Evolutionary conservation across 2,888 invertebrate species (phyloP), one percentile per base, ranked within the genome.

Genomic region (Norana najaformis): DNA sequence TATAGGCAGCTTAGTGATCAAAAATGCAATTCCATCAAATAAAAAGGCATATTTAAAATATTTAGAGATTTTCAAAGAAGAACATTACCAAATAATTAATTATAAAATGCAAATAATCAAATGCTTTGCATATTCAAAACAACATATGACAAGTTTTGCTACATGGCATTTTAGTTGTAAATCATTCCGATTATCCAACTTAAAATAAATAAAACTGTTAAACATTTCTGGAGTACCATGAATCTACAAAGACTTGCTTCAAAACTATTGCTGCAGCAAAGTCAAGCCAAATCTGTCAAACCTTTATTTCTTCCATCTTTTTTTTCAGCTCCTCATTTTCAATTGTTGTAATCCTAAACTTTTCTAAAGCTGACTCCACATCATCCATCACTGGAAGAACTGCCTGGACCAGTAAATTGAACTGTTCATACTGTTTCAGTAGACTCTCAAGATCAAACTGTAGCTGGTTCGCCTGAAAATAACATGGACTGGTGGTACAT

Each of bases 301-400:
- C 85, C 85, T 85, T 85, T 36, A 85, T 35, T 23, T 30, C 85
- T 36, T 85, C 85, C 35, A 85, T 13, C 8, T 35, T 85, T 20
- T 37, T 85, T 23, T 85, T 37, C 35, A 85, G 6, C 34, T 35
- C 85, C 35, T 85, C 37, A 8, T 23, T 35, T 23, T 85, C 85
- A 35, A 85, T 18, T 35, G 85, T 34, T 85, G 20, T 36, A 23
- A 35, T 35, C 16, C 37, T 37, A 36, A 37, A 23, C 34, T 85
- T 89, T n/a, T 39, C 37, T 39, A 38, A n/a, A n/a, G n/a, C 8
- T 14, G 38, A 38, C 30, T 89, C 89, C 34, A 53, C 89, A 53
- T 53, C 69, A 30, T 89, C 89, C 37, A 89, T 47, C n/a, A 47
- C 18, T 30, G 89, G 69, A 37, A 34, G 36, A 37, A 89, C 89